Base-by-base conservation (phyloP, 2,113 vertebrate species). In the Megaceryle torquata region DNA sequence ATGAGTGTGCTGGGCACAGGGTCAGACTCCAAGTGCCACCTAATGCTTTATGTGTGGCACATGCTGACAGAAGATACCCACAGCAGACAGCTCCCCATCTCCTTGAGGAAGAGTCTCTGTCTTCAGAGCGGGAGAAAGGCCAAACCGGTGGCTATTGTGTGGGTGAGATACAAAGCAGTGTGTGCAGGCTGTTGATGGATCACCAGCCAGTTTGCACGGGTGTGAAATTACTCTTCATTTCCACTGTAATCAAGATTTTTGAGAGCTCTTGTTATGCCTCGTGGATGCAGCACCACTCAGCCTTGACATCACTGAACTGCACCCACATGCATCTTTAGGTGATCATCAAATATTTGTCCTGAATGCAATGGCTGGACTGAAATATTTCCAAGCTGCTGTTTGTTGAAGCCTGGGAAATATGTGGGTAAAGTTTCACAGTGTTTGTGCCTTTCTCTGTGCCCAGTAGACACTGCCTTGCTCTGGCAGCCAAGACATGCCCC, bases 191-290 rank as follows among this genome's bases (percentile, higher is more conserved):
- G 37, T 41, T 81, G 77, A n/a, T 91, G 48, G 15, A 18, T 26
- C 2, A 1, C 82, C 87, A 82, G 4, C 22, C 61, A 85, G 13
- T 43, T 69, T 1, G 2, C 14, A 16, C 13, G 31, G 59, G 61
- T 53, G 24, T 57, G 59, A 83, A 93, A 77, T 54, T 53, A 57
- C 33, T 61, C 53, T 53, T 82, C 82, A 76, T 95, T 91, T 93
- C 75, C 79, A 54, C 28, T 25, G 37, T 15, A 83, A 80, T 74
- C 28, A 53, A 46, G 71, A 86, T 57, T 83, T 95, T 80, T 67
- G 76, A 77, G 82, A 77, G n/a, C 16, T 82, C 3, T 31, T 39
- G 54, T 53, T 63, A 41, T 10, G 28, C 41, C 21, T 86, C 7
- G 28, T 0, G 0, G 59, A 63, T 65, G 51, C 71, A 94, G 63